Evolutionary conservation across 2,888 invertebrate genomes (phyloP).

Genomic region (Zygaena filipendulae): DNA sequence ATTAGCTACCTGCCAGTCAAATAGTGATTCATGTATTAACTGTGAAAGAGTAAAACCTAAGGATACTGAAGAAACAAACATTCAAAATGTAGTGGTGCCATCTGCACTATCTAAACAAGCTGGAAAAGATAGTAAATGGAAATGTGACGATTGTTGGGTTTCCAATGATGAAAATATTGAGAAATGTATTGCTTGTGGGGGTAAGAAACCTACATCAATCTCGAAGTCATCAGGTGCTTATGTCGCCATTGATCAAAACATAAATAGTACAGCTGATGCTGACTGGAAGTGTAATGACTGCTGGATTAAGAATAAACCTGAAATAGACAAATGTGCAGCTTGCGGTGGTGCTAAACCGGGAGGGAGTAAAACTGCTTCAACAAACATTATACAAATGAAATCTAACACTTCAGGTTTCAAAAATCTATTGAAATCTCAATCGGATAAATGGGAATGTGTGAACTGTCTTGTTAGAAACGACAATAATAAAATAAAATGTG

Average conservation of each 20-base stretch:
- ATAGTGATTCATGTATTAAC: constrained; percentile 25
- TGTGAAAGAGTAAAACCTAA: constrained; percentile 25
- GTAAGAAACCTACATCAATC: constrained; percentile 19
- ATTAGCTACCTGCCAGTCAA: constrained; percentile 19
- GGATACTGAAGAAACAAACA: constrained; percentile 13
- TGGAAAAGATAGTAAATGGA: too few species aligned
- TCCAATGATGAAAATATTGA: constrained; percentile 24
- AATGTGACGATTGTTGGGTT: constrained; percentile 35
- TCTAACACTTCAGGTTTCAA: constrained; percentile 14
- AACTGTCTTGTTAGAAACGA: constrained; percentile 42
- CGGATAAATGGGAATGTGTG: constrained; percentile 41
- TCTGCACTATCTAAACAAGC: constrained; percentile 19
- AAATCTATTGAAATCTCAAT: constrained; percentile 26
- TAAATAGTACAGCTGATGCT: background rate
- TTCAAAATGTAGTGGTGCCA: constrained; percentile 4
- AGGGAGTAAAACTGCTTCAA: constrained; percentile 13
- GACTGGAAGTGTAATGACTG: constrained; percentile 37
- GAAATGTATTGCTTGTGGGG: constrained; percentile 33
- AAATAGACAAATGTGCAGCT: constrained; percentile 30
- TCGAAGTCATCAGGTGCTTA: background rate
- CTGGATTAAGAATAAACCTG: constrained; percentile 32
- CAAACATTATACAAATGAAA: constrained; percentile 2
- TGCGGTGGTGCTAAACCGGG: constrained; percentile 29
- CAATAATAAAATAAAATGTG: constrained; percentile 28
- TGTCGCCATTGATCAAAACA: constrained; percentile 1